Conservation (phyloP, 2,797 vertebrate species). For the Cyprinella venusta region DNA sequence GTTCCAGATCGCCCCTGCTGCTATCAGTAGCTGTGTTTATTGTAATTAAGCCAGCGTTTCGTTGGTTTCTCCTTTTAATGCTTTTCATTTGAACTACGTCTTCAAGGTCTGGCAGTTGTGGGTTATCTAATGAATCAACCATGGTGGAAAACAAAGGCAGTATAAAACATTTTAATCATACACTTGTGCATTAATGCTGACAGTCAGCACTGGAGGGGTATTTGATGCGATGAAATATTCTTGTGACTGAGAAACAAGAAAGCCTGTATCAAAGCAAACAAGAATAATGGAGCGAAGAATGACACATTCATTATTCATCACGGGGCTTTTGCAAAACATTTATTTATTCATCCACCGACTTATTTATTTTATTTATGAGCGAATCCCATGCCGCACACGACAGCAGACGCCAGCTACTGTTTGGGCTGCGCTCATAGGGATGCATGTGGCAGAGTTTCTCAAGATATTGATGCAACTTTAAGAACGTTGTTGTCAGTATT, state of each 20-base stretch:
- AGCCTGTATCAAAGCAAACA: constrained; percentile 67
- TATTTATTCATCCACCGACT: constrained; percentile 63
- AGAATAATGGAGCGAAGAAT: constrained; percentile 70
- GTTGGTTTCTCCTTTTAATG: constrained; percentile 33
- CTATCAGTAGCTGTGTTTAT: constrained; percentile 22
- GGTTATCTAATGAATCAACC: constrained; percentile 60
- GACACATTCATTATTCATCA: constrained; percentile 73
- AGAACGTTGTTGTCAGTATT: constrained; percentile 24
- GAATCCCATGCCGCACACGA: constrained; percentile 37
- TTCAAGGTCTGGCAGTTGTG: constrained; percentile 50
- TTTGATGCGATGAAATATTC: constrained; percentile 66
- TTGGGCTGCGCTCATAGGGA: constrained; percentile 41
- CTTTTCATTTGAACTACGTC: constrained; percentile 51
- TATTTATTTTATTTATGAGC: constrained; percentile 64
- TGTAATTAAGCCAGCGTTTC: constrained; percentile 19
- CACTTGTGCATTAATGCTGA: constrained; percentile 67
- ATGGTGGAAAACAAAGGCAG: constrained; percentile 55
- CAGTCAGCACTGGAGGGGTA: constrained; percentile 65
- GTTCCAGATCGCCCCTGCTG: not conserved
- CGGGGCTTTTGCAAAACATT: constrained; percentile 66
- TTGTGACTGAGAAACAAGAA: constrained; percentile 61
- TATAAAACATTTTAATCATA: constrained; percentile 62
- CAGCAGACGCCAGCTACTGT: constrained; percentile 33
- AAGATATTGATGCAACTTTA: constrained; percentile 11
- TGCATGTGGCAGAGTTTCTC: constrained; percentile 7